These are phyloP conservation scores for Halichoeres trimaculatus DNA, from an alignment of 2,113 vertebrate species.

Conservation along the genomic window DNA sequence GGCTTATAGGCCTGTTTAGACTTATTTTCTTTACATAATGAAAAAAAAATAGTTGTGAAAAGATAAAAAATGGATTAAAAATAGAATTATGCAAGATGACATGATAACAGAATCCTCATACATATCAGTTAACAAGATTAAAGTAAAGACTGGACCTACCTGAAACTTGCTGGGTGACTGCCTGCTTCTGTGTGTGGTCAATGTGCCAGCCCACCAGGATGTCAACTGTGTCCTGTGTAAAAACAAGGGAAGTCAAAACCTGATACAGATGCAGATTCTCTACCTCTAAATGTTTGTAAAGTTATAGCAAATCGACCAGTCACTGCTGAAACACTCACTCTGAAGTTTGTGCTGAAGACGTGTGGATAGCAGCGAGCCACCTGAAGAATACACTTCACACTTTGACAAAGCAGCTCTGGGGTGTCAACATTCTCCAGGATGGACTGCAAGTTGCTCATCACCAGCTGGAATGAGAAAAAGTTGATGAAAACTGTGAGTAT, in stretches of 20 bases:
- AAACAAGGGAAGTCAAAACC: too few species aligned
- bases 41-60: too few species aligned
- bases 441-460: slow-evolving; percentile 98
- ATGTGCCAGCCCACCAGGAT: slow-evolving; percentile 99
- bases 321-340: slow-evolving; percentile 82
- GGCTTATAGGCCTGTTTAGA: too few species aligned
- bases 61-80: not conserved
- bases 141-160: slow-evolving; percentile 81
- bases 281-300: too few species aligned
- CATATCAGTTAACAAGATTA: not conserved
- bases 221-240: slow-evolving; percentile 94
- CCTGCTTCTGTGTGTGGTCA: slow-evolving; percentile 96
- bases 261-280: too few species aligned
- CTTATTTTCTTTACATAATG: too few species aligned
- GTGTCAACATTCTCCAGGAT: slow-evolving; percentile 98
- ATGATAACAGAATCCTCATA: not conserved
- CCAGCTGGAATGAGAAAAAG: slow-evolving; percentile 85
- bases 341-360: slow-evolving; percentile 98
- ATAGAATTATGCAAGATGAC: too few species aligned
- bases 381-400: slow-evolving; percentile 96
- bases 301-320: not conserved
- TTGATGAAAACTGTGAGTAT: not conserved
- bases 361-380: slow-evolving; percentile 97
- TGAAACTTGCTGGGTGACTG: slow-evolving; percentile 94
- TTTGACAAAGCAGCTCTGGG: slow-evolving; percentile 97